Percentiles rank a stretch among this genome's conserved stretches.
Conservation (phyloP, 2,888 invertebrate genomes). For the Dione vanillae region DNA sequence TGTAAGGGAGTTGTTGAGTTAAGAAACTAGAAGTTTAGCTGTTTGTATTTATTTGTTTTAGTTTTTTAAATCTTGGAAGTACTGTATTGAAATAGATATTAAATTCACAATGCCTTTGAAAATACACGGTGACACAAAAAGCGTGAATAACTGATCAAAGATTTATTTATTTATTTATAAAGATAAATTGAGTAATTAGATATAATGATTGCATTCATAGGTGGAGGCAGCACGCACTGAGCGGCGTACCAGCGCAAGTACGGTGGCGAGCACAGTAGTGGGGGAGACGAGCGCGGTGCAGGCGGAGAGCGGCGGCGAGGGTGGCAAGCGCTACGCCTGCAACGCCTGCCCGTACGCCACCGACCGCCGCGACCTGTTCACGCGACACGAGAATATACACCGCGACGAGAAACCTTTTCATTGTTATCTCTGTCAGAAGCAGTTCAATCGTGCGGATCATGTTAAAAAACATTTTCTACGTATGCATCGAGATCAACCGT, state of each 20-base stretch:
- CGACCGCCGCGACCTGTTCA: conserved; percentile 94
- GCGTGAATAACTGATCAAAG: too few relatives aligned
- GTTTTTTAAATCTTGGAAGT: too few relatives aligned
- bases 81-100: too few relatives aligned
- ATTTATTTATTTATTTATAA: background rate
- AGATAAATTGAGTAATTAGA: too few relatives aligned
- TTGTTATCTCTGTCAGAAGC: conserved; percentile 95
- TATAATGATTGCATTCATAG: conserved; percentile 59
- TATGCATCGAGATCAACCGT: conserved; percentile 95
- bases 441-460: conserved; percentile 96
- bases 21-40: background rate
- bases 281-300: conserved; percentile 49
- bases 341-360: conserved; percentile 95
- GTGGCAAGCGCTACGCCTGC: conserved; percentile 91
- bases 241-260: conserved; percentile 53
- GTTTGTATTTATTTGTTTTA: too few relatives aligned
- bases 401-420: conserved; percentile 97
- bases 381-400: conserved; percentile 96
- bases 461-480: conserved; percentile 96
- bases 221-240: conserved; percentile 67
- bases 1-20: background rate
- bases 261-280: conserved; percentile 40
- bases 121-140: background rate
- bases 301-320: conserved; percentile 48
- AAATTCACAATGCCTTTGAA: background rate